Percentiles rank a stretch among this genome's conserved stretches.
Evolutionary conservation across 2,888 invertebrate genomes (phyloP).

Genomic region (Fragum fragum): DNA sequence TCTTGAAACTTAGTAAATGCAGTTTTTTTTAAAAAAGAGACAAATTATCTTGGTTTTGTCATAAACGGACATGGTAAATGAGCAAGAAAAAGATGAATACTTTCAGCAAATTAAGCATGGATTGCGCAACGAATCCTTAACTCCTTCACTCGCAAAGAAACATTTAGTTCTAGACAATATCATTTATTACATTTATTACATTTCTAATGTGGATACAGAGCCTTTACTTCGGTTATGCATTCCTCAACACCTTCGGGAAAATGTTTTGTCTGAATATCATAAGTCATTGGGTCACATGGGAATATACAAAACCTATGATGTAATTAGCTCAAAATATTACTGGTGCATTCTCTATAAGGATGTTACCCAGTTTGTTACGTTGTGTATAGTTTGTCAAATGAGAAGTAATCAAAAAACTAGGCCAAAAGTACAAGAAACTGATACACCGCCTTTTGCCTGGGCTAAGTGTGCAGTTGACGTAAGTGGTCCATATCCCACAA

Average conservation of each 20-base stretch:
- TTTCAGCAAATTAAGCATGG: constrained; percentile 8
- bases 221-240: neutral
- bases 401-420: neutral
- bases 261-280: constrained; percentile 15
- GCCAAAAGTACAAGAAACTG: constrained; percentile 9
- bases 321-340: constrained; percentile 7
- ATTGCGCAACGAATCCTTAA: constrained; percentile 1
- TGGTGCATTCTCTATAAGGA: constrained; percentile 10
- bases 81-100: constrained; percentile 28
- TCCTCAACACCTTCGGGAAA: neutral
- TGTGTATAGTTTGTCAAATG: constrained; percentile 9
- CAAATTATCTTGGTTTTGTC: constrained; percentile 44
- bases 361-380: neutral
- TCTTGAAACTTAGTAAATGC: constrained; percentile 51
- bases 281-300: constrained; percentile 4
- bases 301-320: constrained; percentile 14
- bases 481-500: constrained; percentile 22
- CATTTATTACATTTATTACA: neutral
- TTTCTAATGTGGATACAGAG: constrained; percentile 5
- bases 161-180: constrained; percentile 8
- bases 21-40: neutral
- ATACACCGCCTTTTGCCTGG: constrained; percentile 18
- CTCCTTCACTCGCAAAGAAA: neutral
- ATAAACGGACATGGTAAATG: constrained; percentile 22
- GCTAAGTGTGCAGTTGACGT: constrained; percentile 24